A percentile compares a stretch with the other conserved stretches of the same genome.
phyloP scores from a whole-genome alignment of 2,113 vertebrate genomes.

The Sceloporus tristichus region DNA sequence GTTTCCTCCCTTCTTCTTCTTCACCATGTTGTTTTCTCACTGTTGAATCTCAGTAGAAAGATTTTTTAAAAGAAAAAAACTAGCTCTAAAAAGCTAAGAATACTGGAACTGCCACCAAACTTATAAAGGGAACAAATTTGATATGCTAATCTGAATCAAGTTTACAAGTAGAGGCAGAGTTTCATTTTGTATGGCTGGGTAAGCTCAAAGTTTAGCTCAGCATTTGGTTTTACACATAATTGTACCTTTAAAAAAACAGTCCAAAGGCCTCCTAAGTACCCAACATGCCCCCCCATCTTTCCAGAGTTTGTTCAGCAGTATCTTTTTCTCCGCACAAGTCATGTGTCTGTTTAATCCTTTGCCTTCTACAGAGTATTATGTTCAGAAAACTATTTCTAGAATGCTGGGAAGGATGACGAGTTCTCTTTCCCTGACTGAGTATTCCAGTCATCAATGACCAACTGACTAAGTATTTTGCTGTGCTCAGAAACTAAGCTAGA shows the following conservation, averaged over 20 bases:
- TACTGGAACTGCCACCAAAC: background rate
- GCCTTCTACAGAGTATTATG: background rate
- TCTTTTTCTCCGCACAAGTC: background rate
- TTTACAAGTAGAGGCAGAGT: no score
- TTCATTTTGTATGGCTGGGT: background rate
- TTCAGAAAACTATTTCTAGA: background rate
- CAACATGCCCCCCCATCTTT: background rate
- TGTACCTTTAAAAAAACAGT: background rate
- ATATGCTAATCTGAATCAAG: background rate
- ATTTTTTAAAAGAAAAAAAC: background rate
- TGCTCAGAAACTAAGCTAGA: background rate
- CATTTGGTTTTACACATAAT: background rate
- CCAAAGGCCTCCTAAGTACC: background rate
- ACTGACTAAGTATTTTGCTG: background rate
- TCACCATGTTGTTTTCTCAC: background rate
- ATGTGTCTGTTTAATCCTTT: background rate
- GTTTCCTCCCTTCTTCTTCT: background rate
- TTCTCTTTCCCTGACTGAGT: background rate
- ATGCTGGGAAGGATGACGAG: background rate
- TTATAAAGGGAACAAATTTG: background rate
- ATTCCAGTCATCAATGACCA: constrained; percentile 8
- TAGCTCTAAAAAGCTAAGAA: background rate
- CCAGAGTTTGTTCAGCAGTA: background rate
- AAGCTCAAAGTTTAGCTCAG: background rate
- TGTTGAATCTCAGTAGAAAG: background rate